A percentile compares a stretch with the other conserved stretches of the same genome.
Conservation (phyloP, 2,888 invertebrate species). For the Anorthoa munda region DNA sequence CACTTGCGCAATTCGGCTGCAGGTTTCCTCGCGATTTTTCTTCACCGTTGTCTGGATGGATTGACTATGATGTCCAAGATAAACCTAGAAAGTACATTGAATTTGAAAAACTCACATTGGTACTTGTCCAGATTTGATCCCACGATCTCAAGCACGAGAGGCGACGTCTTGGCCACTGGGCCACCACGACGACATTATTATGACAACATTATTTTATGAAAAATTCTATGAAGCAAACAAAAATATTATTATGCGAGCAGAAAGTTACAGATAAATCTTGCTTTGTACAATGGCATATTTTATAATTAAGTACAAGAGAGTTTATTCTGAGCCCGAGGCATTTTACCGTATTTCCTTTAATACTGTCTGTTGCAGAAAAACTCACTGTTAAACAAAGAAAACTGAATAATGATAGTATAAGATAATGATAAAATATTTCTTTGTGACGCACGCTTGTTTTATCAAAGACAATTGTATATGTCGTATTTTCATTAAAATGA, state of each 20-base stretch:
- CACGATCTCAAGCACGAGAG: too few species aligned
- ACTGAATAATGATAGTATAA: slow-evolving; percentile 32
- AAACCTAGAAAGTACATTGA: too few species aligned
- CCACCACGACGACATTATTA: too few species aligned
- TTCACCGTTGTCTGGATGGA: too few species aligned
- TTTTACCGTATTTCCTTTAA: slow-evolving; percentile 49
- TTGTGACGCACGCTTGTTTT: slow-evolving; percentile 13
- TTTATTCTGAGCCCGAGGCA: slow-evolving; percentile 46
- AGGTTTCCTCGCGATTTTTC: too few species aligned
- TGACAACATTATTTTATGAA: slow-evolving; percentile 3
- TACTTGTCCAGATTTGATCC: too few species aligned
- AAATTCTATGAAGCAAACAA: not conserved
- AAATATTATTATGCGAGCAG: slow-evolving; percentile 11
- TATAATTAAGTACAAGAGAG: slow-evolving; percentile 58
- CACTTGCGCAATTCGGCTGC: too few species aligned
- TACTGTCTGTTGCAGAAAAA: slow-evolving; percentile 52
- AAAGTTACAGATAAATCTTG: slow-evolving; percentile 52
- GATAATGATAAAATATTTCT: slow-evolving; percentile 37
- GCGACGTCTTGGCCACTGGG: too few species aligned
- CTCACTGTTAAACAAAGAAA: slow-evolving; percentile 40
- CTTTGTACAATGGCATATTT: slow-evolving; percentile 60
- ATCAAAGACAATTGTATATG: slow-evolving; percentile 1
- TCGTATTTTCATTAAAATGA: not conserved
- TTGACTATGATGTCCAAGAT: too few species aligned
- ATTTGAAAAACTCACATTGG: too few species aligned